phyloP scores from a whole-genome alignment of 2,888 invertebrate genomes.

The Eremobia ochroleuca region DNA sequence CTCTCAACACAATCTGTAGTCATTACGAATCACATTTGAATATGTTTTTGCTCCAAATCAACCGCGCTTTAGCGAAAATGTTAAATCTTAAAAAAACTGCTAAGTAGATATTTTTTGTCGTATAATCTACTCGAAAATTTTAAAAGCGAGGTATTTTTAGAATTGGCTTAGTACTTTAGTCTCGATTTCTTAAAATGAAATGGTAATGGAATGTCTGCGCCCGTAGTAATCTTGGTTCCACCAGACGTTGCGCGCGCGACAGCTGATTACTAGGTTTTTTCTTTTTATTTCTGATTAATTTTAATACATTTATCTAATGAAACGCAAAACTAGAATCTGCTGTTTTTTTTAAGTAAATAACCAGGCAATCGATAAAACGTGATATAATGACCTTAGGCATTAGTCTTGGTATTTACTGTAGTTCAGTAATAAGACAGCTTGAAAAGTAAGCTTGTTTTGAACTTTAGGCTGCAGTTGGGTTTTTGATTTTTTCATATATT shows the following conservation, averaged over 20 bases:
- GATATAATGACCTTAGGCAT: neutral
- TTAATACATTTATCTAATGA: neutral
- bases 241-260: conserved; percentile 5
- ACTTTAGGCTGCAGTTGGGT: neutral
- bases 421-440: neutral
- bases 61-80: neutral
- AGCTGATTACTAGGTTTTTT: conserved; percentile 9
- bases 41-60: conserved; percentile 26
- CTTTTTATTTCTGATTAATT: conserved; percentile 1
- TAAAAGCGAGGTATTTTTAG: neutral
- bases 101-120: neutral
- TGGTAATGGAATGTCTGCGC: conserved; percentile 31
- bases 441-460: neutral
- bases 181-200: conserved; percentile 16
- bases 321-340: neutral
- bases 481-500: too few species aligned
- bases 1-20: neutral
- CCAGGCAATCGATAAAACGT: neutral
- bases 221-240: neutral
- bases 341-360: neutral
- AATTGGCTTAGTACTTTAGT: neutral
- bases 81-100: conserved; percentile 10
- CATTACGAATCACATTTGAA: conserved; percentile 30
- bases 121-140: neutral
- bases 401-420: neutral